Percentiles rank a stretch among this genome's conserved stretches.
phyloP scores from a whole-genome alignment of 1,140 invertebrate genomes.

The Drosophila ohnishii region DNA sequence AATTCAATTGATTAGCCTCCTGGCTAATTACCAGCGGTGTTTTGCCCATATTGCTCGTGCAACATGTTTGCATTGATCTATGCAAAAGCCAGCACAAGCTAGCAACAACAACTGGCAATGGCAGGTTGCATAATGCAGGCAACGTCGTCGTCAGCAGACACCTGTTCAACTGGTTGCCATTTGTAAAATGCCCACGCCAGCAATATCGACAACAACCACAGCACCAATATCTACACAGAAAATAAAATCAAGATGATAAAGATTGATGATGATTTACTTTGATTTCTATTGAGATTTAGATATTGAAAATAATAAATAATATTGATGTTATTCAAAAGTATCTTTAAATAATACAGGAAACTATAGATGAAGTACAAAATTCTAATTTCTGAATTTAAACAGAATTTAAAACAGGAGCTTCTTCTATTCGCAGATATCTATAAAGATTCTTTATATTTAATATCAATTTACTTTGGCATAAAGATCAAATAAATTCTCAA shows the following conservation, averaged over 20 bases:
- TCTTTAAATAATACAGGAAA: background rate
- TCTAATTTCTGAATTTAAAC: background rate
- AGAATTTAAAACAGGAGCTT: background rate
- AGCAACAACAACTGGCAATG: slow-evolving; percentile 47
- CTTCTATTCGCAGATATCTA: background rate
- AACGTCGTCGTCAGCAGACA: slow-evolving; percentile 63
- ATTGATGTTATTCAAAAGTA: too few relatives aligned
- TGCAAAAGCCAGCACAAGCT: slow-evolving; percentile 49
- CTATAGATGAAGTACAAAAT: background rate
- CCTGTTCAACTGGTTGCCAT: slow-evolving; percentile 70
- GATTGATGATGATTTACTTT: background rate
- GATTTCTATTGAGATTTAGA: background rate
- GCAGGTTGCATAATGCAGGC: slow-evolving; percentile 73
- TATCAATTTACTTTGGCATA: background rate
- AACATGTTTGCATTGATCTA: slow-evolving; percentile 61
- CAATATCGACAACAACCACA: slow-evolving; percentile 40
- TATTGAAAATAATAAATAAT: background rate
- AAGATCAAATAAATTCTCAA: background rate
- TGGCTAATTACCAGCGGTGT: slow-evolving; percentile 50
- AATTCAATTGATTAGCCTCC: slow-evolving; percentile 21
- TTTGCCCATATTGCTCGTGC: slow-evolving; percentile 23
- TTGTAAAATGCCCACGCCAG: slow-evolving; percentile 73
- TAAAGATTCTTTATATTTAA: background rate
- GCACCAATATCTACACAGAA: slow-evolving; percentile 35
- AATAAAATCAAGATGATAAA: slow-evolving; percentile 2